Evolutionary conservation across 2,113 vertebrate species (phyloP).

Genomic region (Addax nasomaculatus): DNA sequence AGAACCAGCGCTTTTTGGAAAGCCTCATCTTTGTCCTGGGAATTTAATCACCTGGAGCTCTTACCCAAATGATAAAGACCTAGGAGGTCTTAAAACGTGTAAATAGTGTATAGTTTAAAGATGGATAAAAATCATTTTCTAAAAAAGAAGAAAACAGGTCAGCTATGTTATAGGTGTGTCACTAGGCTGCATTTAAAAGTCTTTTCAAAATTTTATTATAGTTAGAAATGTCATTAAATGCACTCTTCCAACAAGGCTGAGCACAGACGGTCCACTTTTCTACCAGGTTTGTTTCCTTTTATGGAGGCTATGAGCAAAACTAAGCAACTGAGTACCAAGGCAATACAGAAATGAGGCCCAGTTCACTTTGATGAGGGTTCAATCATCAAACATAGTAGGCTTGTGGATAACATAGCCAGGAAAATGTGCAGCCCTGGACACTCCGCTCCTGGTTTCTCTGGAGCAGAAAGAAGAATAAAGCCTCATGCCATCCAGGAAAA

Average conservation of each 20-base stretch:
- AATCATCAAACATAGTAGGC: background rate
- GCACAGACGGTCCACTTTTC: constrained; percentile 6
- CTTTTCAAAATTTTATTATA: constrained; percentile 35
- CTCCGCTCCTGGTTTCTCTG: background rate
- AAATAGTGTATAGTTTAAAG: constrained; percentile 53
- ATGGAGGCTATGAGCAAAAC: constrained; percentile 33
- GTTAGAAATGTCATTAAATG: constrained; percentile 19
- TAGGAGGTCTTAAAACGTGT: constrained; percentile 54
- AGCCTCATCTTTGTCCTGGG: constrained; percentile 37
- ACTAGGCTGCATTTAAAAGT: constrained; percentile 46
- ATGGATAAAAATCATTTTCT: constrained; percentile 23
- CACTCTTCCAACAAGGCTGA: background rate
- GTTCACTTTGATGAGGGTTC: background rate
- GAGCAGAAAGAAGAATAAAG: background rate
- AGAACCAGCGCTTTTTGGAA: constrained; percentile 50
- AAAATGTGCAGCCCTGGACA: background rate
- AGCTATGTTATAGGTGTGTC: background rate
- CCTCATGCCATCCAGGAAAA: background rate
- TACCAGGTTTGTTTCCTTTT: background rate
- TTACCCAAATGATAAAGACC: constrained; percentile 62
- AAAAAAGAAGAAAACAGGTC: background rate
- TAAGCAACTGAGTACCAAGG: constrained; percentile 36
- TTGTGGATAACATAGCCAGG: background rate
- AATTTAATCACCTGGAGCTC: constrained; percentile 51
- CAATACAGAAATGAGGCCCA: constrained; percentile 15